A percentile compares a stretch with the other conserved stretches of the same genome.
Evolutionary conservation across 2,113 vertebrate genomes (phyloP).

Genomic region (Corydoras sp.): DNA sequence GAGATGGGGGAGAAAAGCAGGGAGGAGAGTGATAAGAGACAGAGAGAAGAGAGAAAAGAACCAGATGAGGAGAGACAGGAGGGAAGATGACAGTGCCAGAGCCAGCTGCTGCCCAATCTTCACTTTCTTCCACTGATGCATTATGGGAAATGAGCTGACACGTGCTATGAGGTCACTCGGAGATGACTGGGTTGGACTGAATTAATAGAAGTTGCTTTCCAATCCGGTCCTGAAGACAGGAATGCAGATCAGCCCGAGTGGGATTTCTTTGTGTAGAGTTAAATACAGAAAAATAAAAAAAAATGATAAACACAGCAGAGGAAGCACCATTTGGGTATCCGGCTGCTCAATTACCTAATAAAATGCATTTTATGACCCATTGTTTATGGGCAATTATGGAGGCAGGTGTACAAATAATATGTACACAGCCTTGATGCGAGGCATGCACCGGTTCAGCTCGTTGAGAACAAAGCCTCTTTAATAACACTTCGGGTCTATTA

Average conservation of each 20-base stretch:
- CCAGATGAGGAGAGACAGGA: slow-evolving; percentile 36
- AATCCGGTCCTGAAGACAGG: neutral
- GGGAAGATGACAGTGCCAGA: slow-evolving; percentile 41
- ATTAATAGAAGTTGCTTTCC: slow-evolving; percentile 18
- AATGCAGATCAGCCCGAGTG: slow-evolving; percentile 1
- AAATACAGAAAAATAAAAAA: slow-evolving; percentile 17
- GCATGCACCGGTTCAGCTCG: neutral
- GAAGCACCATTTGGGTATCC: slow-evolving; percentile 10
- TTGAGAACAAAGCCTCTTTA: slow-evolving; percentile 9
- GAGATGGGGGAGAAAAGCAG: slow-evolving; percentile 36
- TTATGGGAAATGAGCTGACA: slow-evolving; percentile 41
- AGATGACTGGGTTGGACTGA: slow-evolving; percentile 22
- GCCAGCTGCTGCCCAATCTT: slow-evolving; percentile 28
- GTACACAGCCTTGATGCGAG: neutral
- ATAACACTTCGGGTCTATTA: slow-evolving; percentile 8
- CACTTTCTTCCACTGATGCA: slow-evolving; percentile 27
- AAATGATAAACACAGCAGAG: slow-evolving; percentile 15
- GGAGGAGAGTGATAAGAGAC: slow-evolving; percentile 35
- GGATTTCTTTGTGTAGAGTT: neutral
- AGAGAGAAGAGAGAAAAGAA: slow-evolving; percentile 25
- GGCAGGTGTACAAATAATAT: slow-evolving; percentile 30
- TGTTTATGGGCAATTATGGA: slow-evolving; percentile 41
- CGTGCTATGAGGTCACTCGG: slow-evolving; percentile 28
- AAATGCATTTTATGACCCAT: slow-evolving; percentile 23
- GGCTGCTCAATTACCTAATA: slow-evolving; percentile 19